Evolutionary conservation across 2,113 vertebrate genomes (phyloP).

Genomic region (Donacobius atricapilla): DNA sequence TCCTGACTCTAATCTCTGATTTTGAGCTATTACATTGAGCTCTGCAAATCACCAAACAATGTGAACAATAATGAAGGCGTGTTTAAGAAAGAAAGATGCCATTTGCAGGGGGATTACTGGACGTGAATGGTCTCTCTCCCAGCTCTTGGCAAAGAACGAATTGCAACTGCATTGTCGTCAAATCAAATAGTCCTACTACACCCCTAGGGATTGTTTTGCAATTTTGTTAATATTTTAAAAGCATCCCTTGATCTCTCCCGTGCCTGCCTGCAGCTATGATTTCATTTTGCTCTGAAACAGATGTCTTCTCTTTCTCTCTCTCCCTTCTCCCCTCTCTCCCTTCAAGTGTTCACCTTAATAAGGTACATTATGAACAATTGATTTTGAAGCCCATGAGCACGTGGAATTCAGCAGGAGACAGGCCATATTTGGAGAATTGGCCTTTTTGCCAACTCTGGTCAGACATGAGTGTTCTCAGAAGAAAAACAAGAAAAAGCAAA

Average conservation of each 20-base stretch:
- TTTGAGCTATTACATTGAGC: constrained; percentile 9
- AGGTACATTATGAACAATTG: not conserved
- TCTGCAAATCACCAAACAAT: constrained; percentile 38
- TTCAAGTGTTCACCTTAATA: not conserved
- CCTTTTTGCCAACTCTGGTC: not conserved
- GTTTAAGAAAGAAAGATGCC: constrained; percentile 39
- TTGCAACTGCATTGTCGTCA: not conserved
- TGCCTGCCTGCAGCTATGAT: not conserved
- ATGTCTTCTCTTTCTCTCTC: not conserved
- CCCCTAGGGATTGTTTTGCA: constrained; percentile 21
- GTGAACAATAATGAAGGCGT: not conserved
- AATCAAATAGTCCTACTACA: constrained; percentile 42
- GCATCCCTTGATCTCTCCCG: constrained; percentile 40
- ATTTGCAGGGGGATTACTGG: constrained; percentile 29
- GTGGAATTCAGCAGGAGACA: not conserved
- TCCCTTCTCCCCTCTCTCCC: not conserved
- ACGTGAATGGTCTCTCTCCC: not conserved
- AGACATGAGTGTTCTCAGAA: not conserved
- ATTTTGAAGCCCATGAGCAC: not conserved
- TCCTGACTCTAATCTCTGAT: not conserved
- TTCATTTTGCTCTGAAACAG: not conserved
- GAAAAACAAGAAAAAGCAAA: not conserved
- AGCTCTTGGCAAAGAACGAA: not conserved
- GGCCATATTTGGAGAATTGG: not conserved
- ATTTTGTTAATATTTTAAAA: constrained; percentile 63